Percentiles rank a stretch among this genome's conserved stretches.
Evolutionary conservation across 1,140 invertebrate species (phyloP).

Genomic region (Andricus grossulariae): DNA sequence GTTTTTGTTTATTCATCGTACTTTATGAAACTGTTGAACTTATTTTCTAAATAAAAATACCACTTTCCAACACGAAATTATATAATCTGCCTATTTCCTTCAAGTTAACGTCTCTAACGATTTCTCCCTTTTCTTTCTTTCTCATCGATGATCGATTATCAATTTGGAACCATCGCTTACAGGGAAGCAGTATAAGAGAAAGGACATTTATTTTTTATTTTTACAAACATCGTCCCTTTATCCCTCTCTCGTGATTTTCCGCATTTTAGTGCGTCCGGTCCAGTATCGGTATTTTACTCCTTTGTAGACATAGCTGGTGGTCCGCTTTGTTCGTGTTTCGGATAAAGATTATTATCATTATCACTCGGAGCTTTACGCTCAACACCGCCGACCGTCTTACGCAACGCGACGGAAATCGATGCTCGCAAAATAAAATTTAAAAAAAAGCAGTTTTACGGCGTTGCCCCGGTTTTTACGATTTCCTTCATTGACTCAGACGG

Average conservation of each 20-base stretch:
- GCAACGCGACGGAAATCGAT: constrained; percentile 56
- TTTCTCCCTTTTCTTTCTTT: too few species aligned
- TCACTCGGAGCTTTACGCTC: constrained; percentile 41
- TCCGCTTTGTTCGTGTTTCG: constrained; percentile 32
- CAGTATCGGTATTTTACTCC: neutral
- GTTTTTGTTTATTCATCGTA: too few species aligned
- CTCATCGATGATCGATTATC: too few species aligned
- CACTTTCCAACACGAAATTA: too few species aligned
- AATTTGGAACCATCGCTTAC: too few species aligned
- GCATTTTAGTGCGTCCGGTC: constrained; percentile 2
- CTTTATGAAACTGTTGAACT: too few species aligned
- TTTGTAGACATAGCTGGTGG: constrained; percentile 39
- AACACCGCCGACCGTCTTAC: constrained; percentile 44
- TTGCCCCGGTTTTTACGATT: constrained; percentile 55
- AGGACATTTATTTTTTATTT: too few species aligned
- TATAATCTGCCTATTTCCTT: too few species aligned
- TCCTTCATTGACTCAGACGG: constrained; percentile 56
- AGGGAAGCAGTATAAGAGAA: too few species aligned
- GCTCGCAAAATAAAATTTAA: constrained; percentile 45
- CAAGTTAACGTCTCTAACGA: too few species aligned
- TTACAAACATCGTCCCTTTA: too few species aligned
- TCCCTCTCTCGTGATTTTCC: neutral
- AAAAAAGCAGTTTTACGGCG: constrained; percentile 55
- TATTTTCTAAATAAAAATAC: too few species aligned
- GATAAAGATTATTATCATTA: constrained; percentile 50